Base-by-base conservation (phyloP, 2,797 vertebrate genomes). In the Notolabrus celidotus region DNA sequence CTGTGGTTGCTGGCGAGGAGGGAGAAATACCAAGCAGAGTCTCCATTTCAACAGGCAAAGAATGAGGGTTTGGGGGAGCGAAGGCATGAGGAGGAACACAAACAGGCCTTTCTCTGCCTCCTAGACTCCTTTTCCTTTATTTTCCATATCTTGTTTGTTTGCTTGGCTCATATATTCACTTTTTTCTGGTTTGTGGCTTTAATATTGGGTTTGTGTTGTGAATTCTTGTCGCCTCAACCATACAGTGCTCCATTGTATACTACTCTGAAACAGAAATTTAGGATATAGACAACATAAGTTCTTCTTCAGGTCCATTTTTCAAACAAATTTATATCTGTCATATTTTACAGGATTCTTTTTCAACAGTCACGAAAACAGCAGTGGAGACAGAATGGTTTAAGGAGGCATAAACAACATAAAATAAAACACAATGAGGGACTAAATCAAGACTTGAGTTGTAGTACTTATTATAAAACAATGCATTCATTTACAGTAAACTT, bases 1-100 rank as follows among this genome's bases (percentile, higher is more conserved):
- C 90, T 92, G 97, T 82, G 96, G 96, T 96, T 95, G 91, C 89
- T 96, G 95, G 95, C 95, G 92, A 88, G 77, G 89, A 90, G 90
- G 71, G 84, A 93, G 91, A 92, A 94, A 95, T 92, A 92, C 93
- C 94, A 90, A 94, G 94, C 58, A 47, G 66, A 88, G 87, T 94
- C 95, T 95, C 94, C 86, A 90, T 95, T 95, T 95, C 89, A 93
- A 88, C 92, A 93, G 94, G 94, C 81, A 78, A 86, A 84, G 80
- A 88, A 82, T 75, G 67, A 83, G 59, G 72, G 77, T 80, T 80
- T 80, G 70, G 71, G 22, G 33, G 71, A 79, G 77, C 15, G 2
- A 72, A 70, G 71, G 84, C 83, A 72, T 14, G 64, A 83, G 67
- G 77, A 85, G 70, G 77, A 84, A 83, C 64, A 89, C 74, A 87